Percentiles rank a stretch among this genome's conserved stretches.
Conservation (phyloP, 2,888 invertebrate genomes). For the Cheilosia vernalis region DNA sequence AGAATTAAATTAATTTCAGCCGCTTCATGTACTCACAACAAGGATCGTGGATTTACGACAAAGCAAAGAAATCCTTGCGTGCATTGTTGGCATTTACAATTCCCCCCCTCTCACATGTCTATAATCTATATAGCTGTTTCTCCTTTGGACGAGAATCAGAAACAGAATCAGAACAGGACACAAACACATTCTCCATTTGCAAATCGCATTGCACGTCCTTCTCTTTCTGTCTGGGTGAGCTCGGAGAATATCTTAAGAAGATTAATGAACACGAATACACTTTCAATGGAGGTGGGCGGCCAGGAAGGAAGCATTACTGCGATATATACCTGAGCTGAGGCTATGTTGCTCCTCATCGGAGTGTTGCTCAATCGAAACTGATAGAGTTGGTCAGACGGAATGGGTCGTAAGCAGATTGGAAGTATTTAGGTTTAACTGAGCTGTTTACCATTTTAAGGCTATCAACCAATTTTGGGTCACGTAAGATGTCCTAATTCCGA, state of each 20-base stretch:
- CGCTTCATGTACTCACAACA: conserved; percentile 29
- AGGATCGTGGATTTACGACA: conserved; percentile 55
- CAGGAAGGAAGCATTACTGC: conserved; percentile 25
- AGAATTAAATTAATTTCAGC: conserved; percentile 66
- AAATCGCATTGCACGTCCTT: conserved; percentile 61
- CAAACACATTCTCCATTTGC: conserved; percentile 56
- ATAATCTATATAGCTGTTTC: neutral
- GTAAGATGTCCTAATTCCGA: neutral
- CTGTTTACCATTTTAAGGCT: conserved; percentile 15
- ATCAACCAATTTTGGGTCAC: neutral
- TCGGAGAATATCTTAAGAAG: conserved; percentile 57
- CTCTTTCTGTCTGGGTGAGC: conserved; percentile 7
- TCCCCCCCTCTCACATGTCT: neutral
- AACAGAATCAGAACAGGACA: conserved; percentile 57
- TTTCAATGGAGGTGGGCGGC: conserved; percentile 1
- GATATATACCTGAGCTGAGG: neutral
- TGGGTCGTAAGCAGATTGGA: conserved; percentile 19
- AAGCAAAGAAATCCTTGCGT: conserved; percentile 65
- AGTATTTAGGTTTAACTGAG: conserved; percentile 23
- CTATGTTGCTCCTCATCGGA: neutral
- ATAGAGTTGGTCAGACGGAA: neutral
- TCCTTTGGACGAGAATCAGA: conserved; percentile 53
- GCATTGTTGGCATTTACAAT: conserved; percentile 61
- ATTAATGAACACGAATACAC: conserved; percentile 66
- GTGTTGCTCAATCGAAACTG: neutral